These are phyloP conservation scores for Thymallus thymallus DNA, from an alignment of 2,113 vertebrate genomes.

Conservation along the genomic window DNA sequence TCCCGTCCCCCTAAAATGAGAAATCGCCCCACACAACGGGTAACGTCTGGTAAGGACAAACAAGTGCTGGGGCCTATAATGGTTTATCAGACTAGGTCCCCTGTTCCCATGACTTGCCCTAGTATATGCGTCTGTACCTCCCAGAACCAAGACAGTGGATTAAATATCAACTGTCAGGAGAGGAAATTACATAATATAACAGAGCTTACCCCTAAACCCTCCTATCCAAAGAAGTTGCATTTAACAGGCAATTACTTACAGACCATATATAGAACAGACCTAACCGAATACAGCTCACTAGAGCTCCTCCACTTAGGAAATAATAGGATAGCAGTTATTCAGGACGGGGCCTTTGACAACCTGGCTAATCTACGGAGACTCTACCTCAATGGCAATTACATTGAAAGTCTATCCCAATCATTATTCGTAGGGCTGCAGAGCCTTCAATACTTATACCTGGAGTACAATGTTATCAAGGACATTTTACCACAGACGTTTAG, in stretches of 20 bases:
- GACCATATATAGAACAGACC: conserved; percentile 84
- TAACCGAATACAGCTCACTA: conserved; percentile 87
- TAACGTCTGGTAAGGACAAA: conserved; percentile 87
- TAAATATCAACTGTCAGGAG: conserved; percentile 97
- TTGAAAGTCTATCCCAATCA: conserved; percentile 86
- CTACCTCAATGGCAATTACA: conserved; percentile 97
- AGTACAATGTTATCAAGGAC: conserved; percentile 98
- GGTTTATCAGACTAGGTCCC: conserved; percentile 97
- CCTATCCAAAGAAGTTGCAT: conserved; percentile 96
- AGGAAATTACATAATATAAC: conserved; percentile 91
- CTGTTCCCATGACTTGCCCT: conserved; percentile 89
- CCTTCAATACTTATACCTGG: conserved; percentile 96
- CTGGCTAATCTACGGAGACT: conserved; percentile 92
- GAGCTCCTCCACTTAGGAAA: conserved; percentile 95
- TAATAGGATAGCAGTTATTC: conserved; percentile 91
- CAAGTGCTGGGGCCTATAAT: conserved; percentile 97
- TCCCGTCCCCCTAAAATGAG: conserved; percentile 91
- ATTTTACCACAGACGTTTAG: conserved; percentile 90
- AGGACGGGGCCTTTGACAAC: conserved; percentile 94
- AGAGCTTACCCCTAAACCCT: conserved; percentile 89
- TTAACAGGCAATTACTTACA: conserved; percentile 96
- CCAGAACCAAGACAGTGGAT: conserved; percentile 90
- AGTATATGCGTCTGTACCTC: conserved; percentile 89
- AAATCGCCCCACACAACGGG: conserved; percentile 89
- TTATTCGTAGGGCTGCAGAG: conserved; percentile 90